Evolutionary conservation across 2,797 vertebrate genomes (phyloP).

Genomic region (Gambelia wislizenii): DNA sequence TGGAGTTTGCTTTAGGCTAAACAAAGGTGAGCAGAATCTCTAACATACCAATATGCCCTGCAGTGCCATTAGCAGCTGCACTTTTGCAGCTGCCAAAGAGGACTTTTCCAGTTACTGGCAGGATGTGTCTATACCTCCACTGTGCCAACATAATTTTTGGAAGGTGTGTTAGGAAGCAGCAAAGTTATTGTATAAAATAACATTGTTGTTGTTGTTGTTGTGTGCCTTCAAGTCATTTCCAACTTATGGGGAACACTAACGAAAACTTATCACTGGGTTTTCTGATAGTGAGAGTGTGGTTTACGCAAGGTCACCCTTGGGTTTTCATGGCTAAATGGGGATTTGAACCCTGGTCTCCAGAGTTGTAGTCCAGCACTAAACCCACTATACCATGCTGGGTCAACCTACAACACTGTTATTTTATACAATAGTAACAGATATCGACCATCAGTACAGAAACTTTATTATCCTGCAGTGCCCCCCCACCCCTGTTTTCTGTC

Average conservation of each 20-base stretch:
- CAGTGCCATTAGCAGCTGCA: not conserved
- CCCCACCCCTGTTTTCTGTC: not conserved
- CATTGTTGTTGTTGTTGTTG: no score
- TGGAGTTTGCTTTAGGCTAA: not conserved
- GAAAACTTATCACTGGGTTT: no score
- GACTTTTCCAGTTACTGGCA: not conserved
- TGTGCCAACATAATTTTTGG: not conserved
- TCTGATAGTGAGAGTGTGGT: no score
- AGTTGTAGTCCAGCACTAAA: no score
- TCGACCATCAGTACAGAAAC: not conserved
- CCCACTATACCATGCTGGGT: no score
- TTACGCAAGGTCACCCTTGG: no score
- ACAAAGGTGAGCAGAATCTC: not conserved
- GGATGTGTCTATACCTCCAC: not conserved
- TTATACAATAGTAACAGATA: not conserved
- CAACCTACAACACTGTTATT: not conserved
- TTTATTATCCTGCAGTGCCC: not conserved
- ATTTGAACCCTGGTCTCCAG: no score
- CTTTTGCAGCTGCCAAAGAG: not conserved
- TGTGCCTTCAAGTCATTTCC: no score
- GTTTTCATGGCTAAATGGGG: no score
- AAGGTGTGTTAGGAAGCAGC: not conserved
- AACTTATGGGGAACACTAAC: no score
- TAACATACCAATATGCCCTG: not conserved
- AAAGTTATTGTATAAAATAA: not conserved